These are phyloP conservation scores for Arrhamphus sclerolepis DNA, from an alignment of 2,797 vertebrate genomes.

Conservation along the genomic window DNA sequence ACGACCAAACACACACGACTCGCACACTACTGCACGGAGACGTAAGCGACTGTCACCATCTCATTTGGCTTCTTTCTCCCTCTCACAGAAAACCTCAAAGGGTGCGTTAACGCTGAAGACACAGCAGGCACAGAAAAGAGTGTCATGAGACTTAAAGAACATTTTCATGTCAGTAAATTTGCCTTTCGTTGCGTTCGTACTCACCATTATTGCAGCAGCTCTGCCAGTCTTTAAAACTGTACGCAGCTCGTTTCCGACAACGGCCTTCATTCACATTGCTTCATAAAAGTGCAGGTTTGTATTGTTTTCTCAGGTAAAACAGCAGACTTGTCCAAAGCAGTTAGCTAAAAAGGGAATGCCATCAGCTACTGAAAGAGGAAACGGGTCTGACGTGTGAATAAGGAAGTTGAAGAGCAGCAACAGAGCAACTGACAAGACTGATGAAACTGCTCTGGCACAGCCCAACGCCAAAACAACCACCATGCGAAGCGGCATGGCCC, in stretches of 20 bases:
- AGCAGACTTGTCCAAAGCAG: neutral
- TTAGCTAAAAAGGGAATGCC: slow-evolving; percentile 11
- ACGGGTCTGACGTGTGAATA: slow-evolving; percentile 32
- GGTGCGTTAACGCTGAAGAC: slow-evolving; percentile 18
- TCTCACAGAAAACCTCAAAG: neutral
- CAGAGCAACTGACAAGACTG: slow-evolving; percentile 58
- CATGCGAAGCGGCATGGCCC: neutral
- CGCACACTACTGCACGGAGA: slow-evolving; percentile 22
- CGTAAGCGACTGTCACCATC: slow-evolving; percentile 8
- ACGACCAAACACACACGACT: slow-evolving; percentile 20
- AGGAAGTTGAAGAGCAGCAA: slow-evolving; percentile 66
- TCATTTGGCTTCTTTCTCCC: slow-evolving; percentile 11
- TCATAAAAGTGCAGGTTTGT: neutral
- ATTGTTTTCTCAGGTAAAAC: neutral
- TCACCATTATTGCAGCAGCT: slow-evolving; percentile 38
- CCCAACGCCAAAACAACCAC: slow-evolving; percentile 2
- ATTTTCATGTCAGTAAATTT: neutral
- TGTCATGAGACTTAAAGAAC: neutral
- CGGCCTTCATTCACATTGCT: neutral
- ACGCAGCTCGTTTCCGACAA: neutral
- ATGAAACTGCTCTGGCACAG: slow-evolving; percentile 52
- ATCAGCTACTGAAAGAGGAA: slow-evolving; percentile 68
- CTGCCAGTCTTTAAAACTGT: neutral
- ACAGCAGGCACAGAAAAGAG: neutral
- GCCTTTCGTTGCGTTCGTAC: slow-evolving; percentile 26